Base-by-base conservation (phyloP, 2,797 vertebrate genomes). In the Caiman crocodilus region DNA sequence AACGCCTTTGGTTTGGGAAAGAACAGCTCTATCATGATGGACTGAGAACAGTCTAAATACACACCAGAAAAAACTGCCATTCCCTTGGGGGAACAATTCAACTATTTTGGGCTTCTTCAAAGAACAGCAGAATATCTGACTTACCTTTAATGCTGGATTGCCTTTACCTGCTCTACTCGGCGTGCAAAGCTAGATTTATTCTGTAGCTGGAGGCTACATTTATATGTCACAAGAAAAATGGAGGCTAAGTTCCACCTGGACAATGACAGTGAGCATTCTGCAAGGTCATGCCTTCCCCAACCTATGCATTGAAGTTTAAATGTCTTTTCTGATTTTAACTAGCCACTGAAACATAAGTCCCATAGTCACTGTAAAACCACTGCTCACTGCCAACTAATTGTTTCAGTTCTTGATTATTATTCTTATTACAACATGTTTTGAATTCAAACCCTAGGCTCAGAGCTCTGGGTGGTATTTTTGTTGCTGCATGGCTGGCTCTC, bases 291-390 rank as follows among this genome's bases (percentile, higher is more conserved):
- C 61, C 67, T 63, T 74, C n/a, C 7, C 57, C 75, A 25, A 20
- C 58, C 23, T 56, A 56, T 57, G 73, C 28, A 76, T 63, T 63
- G 18, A 2, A 26, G n/a, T 56, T 58, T 28, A 60, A 73, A 35
- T n/a, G 58, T 1, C 6, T 50, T 28, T 71, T 84, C 23, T 4
- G 23, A 8, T 8, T 71, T 7, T 0, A 6, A 25, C 30, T 0
- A 16, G 57, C 32, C 57, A 42, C 35, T 73, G 59, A 71, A 63
- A 89, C 78, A 5, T 1, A 6, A 17, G 6, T 5, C 1, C 0
- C 1, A 35, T 4, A 2, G 1, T 69, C 28, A 3, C 5, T 15
- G 25, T 11, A 7, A 50, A 26, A 13, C 0, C 3, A 8, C n/a
- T 76, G 60, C 1, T 6, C 21, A 21, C 65, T 67, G 65, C 65